These are phyloP conservation scores for Poecilia picta DNA, from an alignment of 2,797 vertebrate species.

Conservation along the genomic window DNA sequence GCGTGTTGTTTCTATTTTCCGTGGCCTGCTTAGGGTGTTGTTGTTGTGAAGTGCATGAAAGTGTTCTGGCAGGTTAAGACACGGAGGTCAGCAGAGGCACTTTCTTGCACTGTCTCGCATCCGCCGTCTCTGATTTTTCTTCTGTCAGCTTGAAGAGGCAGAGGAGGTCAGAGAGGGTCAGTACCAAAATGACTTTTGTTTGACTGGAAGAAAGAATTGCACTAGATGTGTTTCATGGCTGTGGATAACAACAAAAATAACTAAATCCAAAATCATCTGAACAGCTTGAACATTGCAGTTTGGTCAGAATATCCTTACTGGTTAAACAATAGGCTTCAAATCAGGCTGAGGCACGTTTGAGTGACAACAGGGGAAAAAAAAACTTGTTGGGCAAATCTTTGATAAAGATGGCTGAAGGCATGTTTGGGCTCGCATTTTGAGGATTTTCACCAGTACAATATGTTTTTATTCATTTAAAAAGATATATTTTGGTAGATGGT, in stretches of 20 bases:
- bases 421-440: not conserved
- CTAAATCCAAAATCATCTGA: not conserved
- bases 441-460: not conserved
- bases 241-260: not conserved
- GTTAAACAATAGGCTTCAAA: not conserved
- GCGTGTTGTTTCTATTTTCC: conserved; percentile 46
- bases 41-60: conserved; percentile 56
- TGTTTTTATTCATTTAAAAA: not conserved
- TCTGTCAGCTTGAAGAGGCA: conserved; percentile 53
- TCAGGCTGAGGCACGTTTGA: not conserved
- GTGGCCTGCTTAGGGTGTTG: conserved; percentile 55
- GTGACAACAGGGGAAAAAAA: conserved; percentile 23
- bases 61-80: conserved; percentile 66
- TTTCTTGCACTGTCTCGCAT: conserved; percentile 57
- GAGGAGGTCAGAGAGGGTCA: conserved; percentile 25
- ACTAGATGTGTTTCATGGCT: not conserved
- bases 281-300: not conserved
- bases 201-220: not conserved
- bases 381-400: conserved; percentile 51
- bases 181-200: not conserved
- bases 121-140: conserved; percentile 53
- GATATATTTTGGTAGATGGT: not conserved
- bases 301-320: not conserved
- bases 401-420: conserved; percentile 6
- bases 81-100: conserved; percentile 74